These are phyloP conservation scores for Ormyrus thymus DNA, from an alignment of 2,888 invertebrate genomes.

Conservation along the genomic window DNA sequence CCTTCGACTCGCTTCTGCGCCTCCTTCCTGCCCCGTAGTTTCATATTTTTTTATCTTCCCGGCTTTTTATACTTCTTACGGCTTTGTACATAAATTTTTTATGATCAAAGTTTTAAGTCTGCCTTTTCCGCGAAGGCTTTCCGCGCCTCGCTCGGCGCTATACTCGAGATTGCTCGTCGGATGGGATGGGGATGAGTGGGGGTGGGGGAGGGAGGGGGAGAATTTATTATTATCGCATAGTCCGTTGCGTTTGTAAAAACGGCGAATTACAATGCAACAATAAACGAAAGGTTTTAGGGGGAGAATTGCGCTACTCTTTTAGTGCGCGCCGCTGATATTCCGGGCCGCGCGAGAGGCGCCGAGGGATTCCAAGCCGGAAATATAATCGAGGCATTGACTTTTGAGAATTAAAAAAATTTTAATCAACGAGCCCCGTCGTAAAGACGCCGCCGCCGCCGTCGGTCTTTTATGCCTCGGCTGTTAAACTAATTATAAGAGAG, in stretches of 20 bases:
- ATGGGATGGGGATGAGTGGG: background rate
- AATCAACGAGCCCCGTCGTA: conserved; percentile 44
- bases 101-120: conserved; percentile 49
- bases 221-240: conserved; percentile 48
- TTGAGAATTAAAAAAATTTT: conserved; percentile 50
- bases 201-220: background rate
- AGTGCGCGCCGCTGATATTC: conserved; percentile 25
- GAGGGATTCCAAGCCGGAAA: background rate
- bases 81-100: conserved; percentile 53
- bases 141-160: conserved; percentile 26
- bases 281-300: conserved; percentile 33
- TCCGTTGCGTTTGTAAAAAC: conserved; percentile 44
- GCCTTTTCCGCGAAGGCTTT: conserved; percentile 34
- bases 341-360: conserved; percentile 3
- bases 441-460: conserved; percentile 19
- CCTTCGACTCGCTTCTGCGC: background rate
- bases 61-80: conserved; percentile 49
- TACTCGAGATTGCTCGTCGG: conserved; percentile 39
- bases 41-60: conserved; percentile 45
- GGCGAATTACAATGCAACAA: conserved; percentile 46
- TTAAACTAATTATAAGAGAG: conserved; percentile 45
- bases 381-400: conserved; percentile 47
- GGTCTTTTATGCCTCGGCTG: conserved; percentile 29
- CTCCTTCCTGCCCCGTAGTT: conserved; percentile 2
- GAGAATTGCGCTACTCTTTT: conserved; percentile 41